A percentile compares a stretch with the other conserved stretches of the same genome.
Evolutionary conservation across 2,888 invertebrate genomes (phyloP).

Genomic region (Epistrophe grossulariae): DNA sequence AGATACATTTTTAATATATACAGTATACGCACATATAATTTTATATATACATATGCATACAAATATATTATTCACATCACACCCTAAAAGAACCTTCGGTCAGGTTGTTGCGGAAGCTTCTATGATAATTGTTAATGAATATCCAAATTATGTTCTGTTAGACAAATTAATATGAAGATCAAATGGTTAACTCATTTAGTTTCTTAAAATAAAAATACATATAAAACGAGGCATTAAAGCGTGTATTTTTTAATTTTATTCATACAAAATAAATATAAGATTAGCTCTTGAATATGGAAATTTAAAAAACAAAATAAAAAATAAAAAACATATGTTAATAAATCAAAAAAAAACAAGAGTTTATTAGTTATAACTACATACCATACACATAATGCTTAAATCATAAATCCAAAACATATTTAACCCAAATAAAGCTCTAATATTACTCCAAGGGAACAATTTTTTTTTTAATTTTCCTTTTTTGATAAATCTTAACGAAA

Average conservation of each 20-base stretch:
- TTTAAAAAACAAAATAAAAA: not conserved
- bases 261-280: not conserved
- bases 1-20: not conserved
- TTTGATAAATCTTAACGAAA: not conserved
- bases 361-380: not conserved
- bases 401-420: slow-evolving; percentile 49
- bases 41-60: not conserved
- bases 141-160: slow-evolving; percentile 18
- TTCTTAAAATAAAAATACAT: not conserved
- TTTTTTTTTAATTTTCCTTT: not conserved
- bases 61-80: slow-evolving; percentile 5
- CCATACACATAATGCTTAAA: not conserved
- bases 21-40: not conserved
- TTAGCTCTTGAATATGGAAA: slow-evolving; percentile 7
- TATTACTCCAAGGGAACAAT: slow-evolving; percentile 1
- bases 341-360: not conserved
- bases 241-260: slow-evolving; percentile 9
- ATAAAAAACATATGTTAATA: not conserved
- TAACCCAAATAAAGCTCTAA: slow-evolving; percentile 45
- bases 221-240: not conserved
- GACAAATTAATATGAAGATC: slow-evolving; percentile 23
- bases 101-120: slow-evolving; percentile 14
- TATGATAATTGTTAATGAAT: slow-evolving; percentile 24
- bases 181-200: slow-evolving; percentile 7
- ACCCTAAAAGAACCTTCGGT: slow-evolving; percentile 25